A percentile compares a stretch with the other conserved stretches of the same genome.
These are phyloP conservation scores for Pseudopleuronectes americanus DNA, from an alignment of 2,797 vertebrate species.

Conservation along the genomic window DNA sequence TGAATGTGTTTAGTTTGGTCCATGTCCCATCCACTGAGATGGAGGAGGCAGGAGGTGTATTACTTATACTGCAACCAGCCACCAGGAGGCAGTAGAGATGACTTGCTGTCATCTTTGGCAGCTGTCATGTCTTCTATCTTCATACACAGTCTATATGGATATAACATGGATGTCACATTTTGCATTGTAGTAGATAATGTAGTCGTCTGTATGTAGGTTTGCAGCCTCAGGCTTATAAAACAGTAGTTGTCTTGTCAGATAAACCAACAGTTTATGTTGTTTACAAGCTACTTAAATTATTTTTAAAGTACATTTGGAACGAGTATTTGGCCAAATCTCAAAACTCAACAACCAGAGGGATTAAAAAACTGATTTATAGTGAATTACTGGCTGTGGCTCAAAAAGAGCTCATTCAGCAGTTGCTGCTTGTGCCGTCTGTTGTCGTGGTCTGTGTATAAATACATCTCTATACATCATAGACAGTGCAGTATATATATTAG, in stretches of 20 bases:
- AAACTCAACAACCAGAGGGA: background rate
- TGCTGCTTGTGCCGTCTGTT: background rate
- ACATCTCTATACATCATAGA: background rate
- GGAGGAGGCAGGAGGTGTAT: too few relatives aligned
- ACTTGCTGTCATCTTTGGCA: too few relatives aligned
- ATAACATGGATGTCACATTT: background rate
- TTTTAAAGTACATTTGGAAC: background rate
- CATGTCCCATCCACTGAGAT: too few relatives aligned
- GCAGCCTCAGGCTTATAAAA: accelerated
- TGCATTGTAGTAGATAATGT: background rate
- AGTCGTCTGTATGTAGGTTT: background rate
- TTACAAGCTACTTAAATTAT: background rate
- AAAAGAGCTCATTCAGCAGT: conserved; percentile 11
- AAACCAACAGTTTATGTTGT: background rate
- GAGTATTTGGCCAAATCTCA: background rate
- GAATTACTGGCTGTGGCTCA: background rate
- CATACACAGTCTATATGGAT: background rate
- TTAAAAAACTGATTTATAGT: background rate
- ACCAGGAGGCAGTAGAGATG: too few relatives aligned
- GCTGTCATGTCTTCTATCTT: too few relatives aligned
- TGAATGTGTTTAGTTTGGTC: too few relatives aligned
- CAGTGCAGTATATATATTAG: background rate
- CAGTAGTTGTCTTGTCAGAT: background rate
- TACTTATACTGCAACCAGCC: too few relatives aligned
- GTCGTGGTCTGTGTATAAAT: background rate